These are phyloP conservation scores for Chlorospingus semifuscus DNA, from an alignment of 2,797 vertebrate species.

Conservation along the genomic window DNA sequence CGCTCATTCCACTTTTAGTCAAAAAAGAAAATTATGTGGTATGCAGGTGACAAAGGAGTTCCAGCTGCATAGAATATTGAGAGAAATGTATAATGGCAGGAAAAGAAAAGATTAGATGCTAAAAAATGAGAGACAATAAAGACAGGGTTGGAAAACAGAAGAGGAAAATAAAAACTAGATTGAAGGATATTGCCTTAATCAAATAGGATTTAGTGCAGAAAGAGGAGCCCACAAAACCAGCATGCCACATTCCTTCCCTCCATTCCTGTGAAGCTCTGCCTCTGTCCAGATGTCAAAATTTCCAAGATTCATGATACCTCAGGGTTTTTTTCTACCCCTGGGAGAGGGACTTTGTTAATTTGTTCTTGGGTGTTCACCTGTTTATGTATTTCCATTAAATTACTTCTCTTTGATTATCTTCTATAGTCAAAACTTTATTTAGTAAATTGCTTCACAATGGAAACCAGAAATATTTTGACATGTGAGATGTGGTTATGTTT, in stretches of 20 bases:
- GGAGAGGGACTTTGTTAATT: fast-evolving
- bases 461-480: background rate
- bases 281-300: background rate
- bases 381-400: background rate
- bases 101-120: background rate
- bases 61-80: background rate
- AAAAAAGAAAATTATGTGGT: background rate
- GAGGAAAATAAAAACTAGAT: background rate
- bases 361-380: fast-evolving
- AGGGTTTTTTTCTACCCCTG: fast-evolving
- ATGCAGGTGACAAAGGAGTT: background rate
- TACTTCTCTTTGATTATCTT: background rate
- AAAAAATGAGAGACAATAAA: background rate
- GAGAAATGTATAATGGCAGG: background rate
- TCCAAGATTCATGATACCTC: background rate
- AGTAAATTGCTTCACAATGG: background rate
- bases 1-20: background rate
- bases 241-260: fast-evolving
- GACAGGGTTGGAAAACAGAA: background rate
- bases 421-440: background rate
- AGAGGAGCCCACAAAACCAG: background rate
- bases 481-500: background rate
- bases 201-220: background rate
- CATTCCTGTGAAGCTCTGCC: background rate
- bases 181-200: background rate